Conservation (phyloP, 2,797 vertebrate species). For the Protonibea diacanthus region DNA sequence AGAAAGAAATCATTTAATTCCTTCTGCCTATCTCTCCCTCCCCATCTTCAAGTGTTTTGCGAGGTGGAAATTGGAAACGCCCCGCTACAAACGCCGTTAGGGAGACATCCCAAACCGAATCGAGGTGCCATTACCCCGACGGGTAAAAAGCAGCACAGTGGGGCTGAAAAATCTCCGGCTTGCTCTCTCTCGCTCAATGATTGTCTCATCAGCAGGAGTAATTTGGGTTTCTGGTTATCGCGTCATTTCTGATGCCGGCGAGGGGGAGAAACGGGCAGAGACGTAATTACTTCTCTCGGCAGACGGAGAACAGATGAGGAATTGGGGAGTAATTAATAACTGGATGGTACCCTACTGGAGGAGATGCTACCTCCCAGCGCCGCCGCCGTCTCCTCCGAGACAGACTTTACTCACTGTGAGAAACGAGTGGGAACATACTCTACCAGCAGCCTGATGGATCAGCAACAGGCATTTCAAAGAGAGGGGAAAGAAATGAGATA, state of each 20-base stretch:
- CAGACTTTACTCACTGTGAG: conserved; percentile 74
- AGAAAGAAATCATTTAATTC: conserved; percentile 65
- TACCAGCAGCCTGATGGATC: conserved; percentile 69
- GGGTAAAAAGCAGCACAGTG: conserved; percentile 51
- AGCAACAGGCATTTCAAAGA: conserved; percentile 74
- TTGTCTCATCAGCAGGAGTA: conserved; percentile 84
- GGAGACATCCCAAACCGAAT: conserved; percentile 64
- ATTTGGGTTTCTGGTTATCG: conserved; percentile 83
- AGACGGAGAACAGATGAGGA: conserved; percentile 78
- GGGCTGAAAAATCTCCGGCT: conserved; percentile 73
- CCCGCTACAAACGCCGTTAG: conserved; percentile 49
- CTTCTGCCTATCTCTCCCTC: conserved; percentile 65
- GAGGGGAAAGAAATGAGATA: conserved; percentile 63
- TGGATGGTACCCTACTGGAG: conserved; percentile 69
- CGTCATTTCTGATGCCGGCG: conserved; percentile 79
- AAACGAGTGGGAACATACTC: conserved; percentile 68
- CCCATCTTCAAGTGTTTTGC: conserved; percentile 72
- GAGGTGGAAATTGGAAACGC: conserved; percentile 81
- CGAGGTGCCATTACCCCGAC: conserved; percentile 67
- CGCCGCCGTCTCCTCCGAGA: conserved; percentile 46
- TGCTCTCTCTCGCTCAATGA: conserved; percentile 74
- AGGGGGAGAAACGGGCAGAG: conserved; percentile 66
- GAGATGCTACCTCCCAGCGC: conserved; percentile 57
- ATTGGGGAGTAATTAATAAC: conserved; percentile 84
- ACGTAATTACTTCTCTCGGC: conserved; percentile 82